A percentile compares a stretch with the other conserved stretches of the same genome.
phyloP scores from a whole-genome alignment of 2,888 invertebrate genomes.

The Gisinianus flammeolus region DNA sequence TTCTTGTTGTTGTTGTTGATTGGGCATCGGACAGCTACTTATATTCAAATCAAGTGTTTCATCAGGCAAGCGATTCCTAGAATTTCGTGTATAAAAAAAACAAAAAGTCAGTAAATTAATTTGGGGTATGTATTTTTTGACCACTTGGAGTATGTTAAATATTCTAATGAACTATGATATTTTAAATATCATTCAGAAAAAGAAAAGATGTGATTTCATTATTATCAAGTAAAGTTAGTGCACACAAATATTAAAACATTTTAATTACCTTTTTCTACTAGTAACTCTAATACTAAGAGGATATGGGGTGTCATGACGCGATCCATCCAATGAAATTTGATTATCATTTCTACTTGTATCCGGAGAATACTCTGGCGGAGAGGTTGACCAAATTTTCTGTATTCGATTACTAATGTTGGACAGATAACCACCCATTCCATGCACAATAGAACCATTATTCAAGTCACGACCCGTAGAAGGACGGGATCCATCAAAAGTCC shows the following conservation, averaged over 20 bases:
- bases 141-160: no score
- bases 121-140: no score
- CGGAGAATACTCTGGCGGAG: neutral
- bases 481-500: neutral
- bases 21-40: conserved; percentile 21
- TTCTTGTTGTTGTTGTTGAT: no score
- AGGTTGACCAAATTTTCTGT: conserved; percentile 18
- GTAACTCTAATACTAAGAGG: conserved; percentile 25
- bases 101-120: neutral
- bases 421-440: neutral
- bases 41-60: no score
- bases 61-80: conserved; percentile 29
- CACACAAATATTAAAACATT: neutral
- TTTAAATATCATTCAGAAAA: no score
- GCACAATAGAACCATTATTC: no score
- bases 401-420: neutral
- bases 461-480: no score
- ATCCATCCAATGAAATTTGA: neutral
- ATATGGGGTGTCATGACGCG: conserved; percentile 10
- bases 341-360: neutral
- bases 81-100: neutral
- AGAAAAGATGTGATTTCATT: no score
- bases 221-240: no score
- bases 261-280: conserved; percentile 29
- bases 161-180: no score